Percentiles rank a stretch among this genome's conserved stretches.
Conservation (phyloP, 2,113 vertebrate species). For the Entosphenus tridentatus region DNA sequence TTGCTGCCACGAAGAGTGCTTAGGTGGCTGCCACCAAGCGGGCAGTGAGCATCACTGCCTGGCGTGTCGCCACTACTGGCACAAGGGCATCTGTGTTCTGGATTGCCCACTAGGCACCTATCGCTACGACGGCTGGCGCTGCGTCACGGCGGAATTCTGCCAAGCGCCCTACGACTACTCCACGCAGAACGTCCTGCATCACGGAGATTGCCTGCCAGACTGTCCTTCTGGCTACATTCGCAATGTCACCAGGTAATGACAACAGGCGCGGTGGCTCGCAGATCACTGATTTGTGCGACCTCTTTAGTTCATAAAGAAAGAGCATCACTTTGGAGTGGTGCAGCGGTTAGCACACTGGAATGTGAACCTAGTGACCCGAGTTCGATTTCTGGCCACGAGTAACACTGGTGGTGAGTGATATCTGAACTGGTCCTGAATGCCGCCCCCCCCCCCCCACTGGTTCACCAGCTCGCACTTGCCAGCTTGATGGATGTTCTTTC, state of each 20-base stretch:
- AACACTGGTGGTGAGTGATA: no score
- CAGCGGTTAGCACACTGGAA: no score
- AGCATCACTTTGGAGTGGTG: no score
- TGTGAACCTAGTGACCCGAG: no score
- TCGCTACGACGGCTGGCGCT: slow-evolving; percentile 35
- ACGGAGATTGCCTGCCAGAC: slow-evolving; percentile 20
- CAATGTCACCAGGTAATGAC: slow-evolving; percentile 42
- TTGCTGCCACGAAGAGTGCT: slow-evolving; percentile 33
- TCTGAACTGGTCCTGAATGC: no score
- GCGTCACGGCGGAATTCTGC: slow-evolving; percentile 26
- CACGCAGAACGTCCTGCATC: slow-evolving; percentile 29
- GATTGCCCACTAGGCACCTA: slow-evolving; percentile 30
- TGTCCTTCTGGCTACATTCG: slow-evolving; percentile 40
- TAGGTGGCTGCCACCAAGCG: slow-evolving; percentile 28
- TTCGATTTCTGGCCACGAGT: no score
- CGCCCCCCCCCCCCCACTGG: no score
- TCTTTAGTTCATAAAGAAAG: no score
- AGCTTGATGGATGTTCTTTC: no score
- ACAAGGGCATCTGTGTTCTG: slow-evolving; percentile 32
- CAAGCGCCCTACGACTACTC: slow-evolving; percentile 30
- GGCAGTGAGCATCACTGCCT: slow-evolving; percentile 21
- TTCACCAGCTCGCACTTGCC: no score
- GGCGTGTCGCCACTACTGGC: slow-evolving; percentile 34
- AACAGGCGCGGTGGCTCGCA: no score
- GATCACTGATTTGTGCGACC: no score